phyloP scores from a whole-genome alignment of 1,140 invertebrate genomes.

The Hydropsyche tenuis region DNA sequence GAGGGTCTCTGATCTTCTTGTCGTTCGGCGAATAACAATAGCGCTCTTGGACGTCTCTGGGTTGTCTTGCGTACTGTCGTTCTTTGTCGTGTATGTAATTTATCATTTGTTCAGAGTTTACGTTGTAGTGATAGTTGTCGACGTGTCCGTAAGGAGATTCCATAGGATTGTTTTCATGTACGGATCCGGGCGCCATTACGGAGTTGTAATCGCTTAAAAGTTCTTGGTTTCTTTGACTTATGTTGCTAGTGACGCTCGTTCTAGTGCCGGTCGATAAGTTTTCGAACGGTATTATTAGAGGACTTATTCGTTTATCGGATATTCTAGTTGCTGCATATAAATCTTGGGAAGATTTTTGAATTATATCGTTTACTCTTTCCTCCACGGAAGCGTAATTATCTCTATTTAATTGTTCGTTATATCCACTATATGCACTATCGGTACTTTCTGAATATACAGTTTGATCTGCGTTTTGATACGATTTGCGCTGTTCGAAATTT shows the following conservation, averaged over 20 bases:
- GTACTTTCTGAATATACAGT: constrained; percentile 58
- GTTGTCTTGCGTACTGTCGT: constrained; percentile 57
- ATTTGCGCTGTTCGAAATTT: constrained; percentile 56
- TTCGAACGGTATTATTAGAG: constrained; percentile 51
- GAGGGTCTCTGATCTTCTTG: neutral
- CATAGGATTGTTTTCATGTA: neutral
- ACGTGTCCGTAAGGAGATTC: constrained; percentile 49
- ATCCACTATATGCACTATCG: constrained; percentile 49
- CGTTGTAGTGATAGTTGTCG: constrained; percentile 54
- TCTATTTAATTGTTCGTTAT: constrained; percentile 24
- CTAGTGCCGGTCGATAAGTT: constrained; percentile 52
- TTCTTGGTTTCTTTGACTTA: constrained; percentile 49
- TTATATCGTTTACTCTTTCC: constrained; percentile 48
- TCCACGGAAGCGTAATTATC: constrained; percentile 36
- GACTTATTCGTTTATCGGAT: constrained; percentile 34
- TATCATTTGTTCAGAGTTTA: constrained; percentile 56
- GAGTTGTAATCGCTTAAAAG: constrained; percentile 53
- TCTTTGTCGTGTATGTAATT: constrained; percentile 57
- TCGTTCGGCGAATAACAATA: constrained; percentile 53
- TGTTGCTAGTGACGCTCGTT: constrained; percentile 51
- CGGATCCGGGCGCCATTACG: constrained; percentile 50
- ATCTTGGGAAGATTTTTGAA: constrained; percentile 44
- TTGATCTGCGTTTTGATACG: constrained; percentile 62
- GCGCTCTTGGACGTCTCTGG: constrained; percentile 59
- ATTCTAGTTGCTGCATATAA: constrained; percentile 34